phyloP scores from a whole-genome alignment of 2,113 vertebrate genomes.

The Xiphophorus maculatus region DNA sequence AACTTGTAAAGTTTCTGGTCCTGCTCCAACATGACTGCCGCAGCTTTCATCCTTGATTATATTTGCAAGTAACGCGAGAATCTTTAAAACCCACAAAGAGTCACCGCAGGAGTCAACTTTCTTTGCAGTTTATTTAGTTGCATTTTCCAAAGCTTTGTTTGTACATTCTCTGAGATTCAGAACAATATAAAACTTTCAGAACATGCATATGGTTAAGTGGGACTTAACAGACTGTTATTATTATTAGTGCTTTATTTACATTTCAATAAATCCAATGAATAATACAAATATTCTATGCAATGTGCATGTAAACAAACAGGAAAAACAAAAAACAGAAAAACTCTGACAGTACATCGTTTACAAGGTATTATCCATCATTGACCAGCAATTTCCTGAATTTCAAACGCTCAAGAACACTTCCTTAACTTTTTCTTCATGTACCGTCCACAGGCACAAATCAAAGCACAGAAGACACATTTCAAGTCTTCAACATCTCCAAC shows the following conservation, averaged over 20 bases:
- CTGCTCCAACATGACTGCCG: conserved; percentile 28
- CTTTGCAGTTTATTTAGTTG: conserved; percentile 41
- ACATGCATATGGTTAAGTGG: conserved; percentile 68
- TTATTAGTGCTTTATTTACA: conserved; percentile 65
- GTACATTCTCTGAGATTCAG: conserved; percentile 56
- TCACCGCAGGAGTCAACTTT: conserved; percentile 29
- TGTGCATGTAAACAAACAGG: conserved; percentile 31
- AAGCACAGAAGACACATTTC: conserved; percentile 43
- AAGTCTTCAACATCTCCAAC: conserved; percentile 48
- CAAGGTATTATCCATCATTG: conserved; percentile 72
- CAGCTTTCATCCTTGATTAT: not conserved
- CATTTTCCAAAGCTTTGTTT: conserved; percentile 62
- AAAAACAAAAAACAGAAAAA: conserved; percentile 36
- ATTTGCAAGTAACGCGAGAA: not conserved
- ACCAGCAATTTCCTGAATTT: conserved; percentile 74
- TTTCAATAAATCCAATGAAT: conserved; percentile 56
- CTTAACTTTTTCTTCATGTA: conserved; percentile 33
- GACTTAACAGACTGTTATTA: conserved; percentile 37
- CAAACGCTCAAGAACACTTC: conserved; percentile 41
- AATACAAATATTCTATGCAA: conserved; percentile 61
- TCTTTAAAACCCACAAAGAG: not conserved
- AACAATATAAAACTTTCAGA: conserved; percentile 67
- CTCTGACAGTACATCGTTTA: conserved; percentile 28
- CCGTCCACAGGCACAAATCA: conserved; percentile 38
- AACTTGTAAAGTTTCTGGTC: conserved; percentile 3